phyloP scores from a whole-genome alignment of 2,888 invertebrate genomes.

The Prosapia bicincta region DNA sequence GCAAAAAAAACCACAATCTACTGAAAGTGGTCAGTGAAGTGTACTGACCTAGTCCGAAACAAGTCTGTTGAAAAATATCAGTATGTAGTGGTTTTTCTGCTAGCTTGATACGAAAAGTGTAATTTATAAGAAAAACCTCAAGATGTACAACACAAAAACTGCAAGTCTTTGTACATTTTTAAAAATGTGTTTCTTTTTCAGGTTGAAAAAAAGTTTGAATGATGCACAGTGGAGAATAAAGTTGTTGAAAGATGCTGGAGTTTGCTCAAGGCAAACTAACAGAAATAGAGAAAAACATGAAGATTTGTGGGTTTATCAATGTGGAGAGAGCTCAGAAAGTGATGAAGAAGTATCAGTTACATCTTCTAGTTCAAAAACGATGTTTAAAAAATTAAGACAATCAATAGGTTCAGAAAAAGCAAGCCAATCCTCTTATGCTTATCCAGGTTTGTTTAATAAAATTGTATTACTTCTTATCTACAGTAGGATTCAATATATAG shows the following conservation, averaged over 20 bases:
- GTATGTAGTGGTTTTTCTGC: too few species aligned
- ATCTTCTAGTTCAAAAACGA: background rate
- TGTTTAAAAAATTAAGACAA: background rate
- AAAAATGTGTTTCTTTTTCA: slow-evolving; percentile 8
- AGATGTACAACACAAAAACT: too few species aligned
- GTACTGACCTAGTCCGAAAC: too few species aligned
- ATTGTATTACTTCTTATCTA: background rate
- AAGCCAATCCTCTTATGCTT: slow-evolving; percentile 46
- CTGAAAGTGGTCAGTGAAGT: too few species aligned
- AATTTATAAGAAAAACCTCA: too few species aligned
- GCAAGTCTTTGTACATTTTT: too few species aligned
- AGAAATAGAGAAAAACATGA: slow-evolving; percentile 44
- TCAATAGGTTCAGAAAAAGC: slow-evolving; percentile 35
- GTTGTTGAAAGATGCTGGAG: slow-evolving; percentile 50
- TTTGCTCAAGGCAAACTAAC: background rate
- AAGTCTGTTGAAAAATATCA: too few species aligned
- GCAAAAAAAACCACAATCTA: too few species aligned
- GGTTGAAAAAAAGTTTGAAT: slow-evolving; percentile 51
- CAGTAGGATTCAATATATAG: too few species aligned
- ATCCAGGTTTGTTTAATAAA: background rate
- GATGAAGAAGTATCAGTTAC: background rate
- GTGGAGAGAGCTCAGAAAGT: slow-evolving; percentile 40
- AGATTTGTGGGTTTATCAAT: slow-evolving; percentile 28
- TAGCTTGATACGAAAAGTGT: too few species aligned
- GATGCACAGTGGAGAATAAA: slow-evolving; percentile 72